Base-by-base conservation (phyloP, 2,113 vertebrate genomes). In the Oreochromis tanganicae region DNA sequence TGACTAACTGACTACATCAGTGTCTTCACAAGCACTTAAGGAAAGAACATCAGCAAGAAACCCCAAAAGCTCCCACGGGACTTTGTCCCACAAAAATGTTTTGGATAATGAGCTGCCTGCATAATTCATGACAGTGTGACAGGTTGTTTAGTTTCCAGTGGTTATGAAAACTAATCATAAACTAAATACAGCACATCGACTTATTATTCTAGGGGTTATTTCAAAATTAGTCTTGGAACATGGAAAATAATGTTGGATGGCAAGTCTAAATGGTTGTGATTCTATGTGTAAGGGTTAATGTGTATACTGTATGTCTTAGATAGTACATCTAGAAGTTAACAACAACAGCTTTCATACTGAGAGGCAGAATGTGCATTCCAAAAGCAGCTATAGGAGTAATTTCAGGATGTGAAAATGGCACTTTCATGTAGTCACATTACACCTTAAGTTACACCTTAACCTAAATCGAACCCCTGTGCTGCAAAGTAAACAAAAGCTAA, bases 51-150 rank as follows among this genome's bases (percentile, higher is more conserved):
- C 83, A 91, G 85, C 55, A 14, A 91, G 50, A 88, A 88, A 89
- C 78, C 61, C 73, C 66, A 41, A 38, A 46, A 87, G 84, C 24
- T 87, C 91, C 81, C 87, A 17, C 4, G 55, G 87, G 94, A 92
- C 84, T 52, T 16, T 81, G 83, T 84, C 88, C 83, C 55, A 84
- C 21, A 80, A 89, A 95, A 82, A 81, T 86, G 56, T 89, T 93
- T 91, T 85, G 84, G 88, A 94, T 96, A 94, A 96, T 95, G 93
- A 96, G 88, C 24, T 13, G 43, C 66, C 88, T 93, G 92, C 92
- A 94, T 95, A 95, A 96, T 94, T 95, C 92, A 95, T 93, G 91
- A 88, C 52, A 55, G 95, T 90, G 87, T 91, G 91, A 95, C 89
- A 90, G 88, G 87, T 82, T 48, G 61, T 38, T 66, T 66, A 66